Percentiles rank a stretch among this genome's conserved stretches.
Evolutionary conservation across 2,888 invertebrate species (phyloP).

Genomic region (Cryptus armator): DNA sequence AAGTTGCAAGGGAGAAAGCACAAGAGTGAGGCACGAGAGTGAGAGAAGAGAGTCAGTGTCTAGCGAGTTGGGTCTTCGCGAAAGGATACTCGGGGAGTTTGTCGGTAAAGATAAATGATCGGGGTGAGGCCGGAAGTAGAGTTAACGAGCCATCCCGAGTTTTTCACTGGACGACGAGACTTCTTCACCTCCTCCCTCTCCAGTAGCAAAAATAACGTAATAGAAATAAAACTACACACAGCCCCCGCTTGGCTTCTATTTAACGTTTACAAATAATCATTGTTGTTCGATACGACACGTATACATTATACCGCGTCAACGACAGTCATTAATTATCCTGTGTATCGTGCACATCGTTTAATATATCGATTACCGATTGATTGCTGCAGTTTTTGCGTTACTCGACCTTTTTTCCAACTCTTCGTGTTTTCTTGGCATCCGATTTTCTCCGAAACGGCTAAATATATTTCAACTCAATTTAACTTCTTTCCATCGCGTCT

Average conservation of each 20-base stretch:
- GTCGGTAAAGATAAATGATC: constrained; percentile 71
- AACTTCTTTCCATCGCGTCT: too few species aligned
- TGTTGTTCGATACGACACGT: not conserved
- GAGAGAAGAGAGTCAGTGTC: constrained; percentile 6
- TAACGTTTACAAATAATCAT: constrained; percentile 29
- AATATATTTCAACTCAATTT: too few species aligned
- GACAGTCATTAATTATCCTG: constrained; percentile 3
- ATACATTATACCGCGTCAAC: not conserved
- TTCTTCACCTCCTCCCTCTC: constrained; percentile 4
- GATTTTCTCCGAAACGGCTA: too few species aligned
- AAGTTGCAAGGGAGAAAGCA: constrained; percentile 22
- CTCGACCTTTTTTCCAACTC: not conserved
- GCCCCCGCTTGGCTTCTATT: not conserved
- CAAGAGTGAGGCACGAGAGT: constrained; percentile 15
- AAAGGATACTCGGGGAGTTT: constrained; percentile 53
- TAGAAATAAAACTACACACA: constrained; percentile 41
- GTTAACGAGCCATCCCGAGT: constrained; percentile 69
- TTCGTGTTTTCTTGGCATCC: not conserved
- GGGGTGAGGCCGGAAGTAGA: constrained; percentile 60
- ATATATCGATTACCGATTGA: constrained; percentile 9
- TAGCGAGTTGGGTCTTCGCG: constrained; percentile 1
- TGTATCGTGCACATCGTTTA: not conserved
- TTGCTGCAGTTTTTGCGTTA: not conserved
- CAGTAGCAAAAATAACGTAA: constrained; percentile 34
- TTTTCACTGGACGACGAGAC: constrained; percentile 50